Evolutionary conservation across 1,140 invertebrate genomes (phyloP), one percentile per base, ranked within the genome.

Genomic region (Orchesella cincta): DNA sequence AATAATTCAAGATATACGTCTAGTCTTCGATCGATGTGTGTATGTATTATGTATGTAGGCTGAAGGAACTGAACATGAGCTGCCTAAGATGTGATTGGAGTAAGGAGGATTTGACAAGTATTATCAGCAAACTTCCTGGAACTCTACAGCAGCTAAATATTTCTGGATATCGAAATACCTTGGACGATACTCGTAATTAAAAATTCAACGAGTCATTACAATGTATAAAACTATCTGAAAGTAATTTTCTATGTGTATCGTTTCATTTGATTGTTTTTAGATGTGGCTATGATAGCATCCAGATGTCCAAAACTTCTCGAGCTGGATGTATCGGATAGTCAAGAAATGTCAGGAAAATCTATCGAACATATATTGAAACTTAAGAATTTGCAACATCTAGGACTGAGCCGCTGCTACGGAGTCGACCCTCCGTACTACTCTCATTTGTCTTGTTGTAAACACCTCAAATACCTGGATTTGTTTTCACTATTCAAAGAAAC

Each of bases 321-420:
- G 28, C 39, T 81, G 33, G 80, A 81, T 35, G 1, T 81, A 5
- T 77, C 80, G 1, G 80, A 81, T 46, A 62, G 74, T 51, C 80
- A 76, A 77, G 78, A 79, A 5, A 3, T 81, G 3, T 71, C 70
- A 12, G 34, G 70, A 33, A 76, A 54, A 1, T n/a, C 76, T 31
- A 20, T 73, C 1, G 73, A 74, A 18, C n/a, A 52, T 18, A 8
- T 74, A 12, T 3, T 46, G n/a, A 74, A 28, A 67, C 87, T 95
- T n/a, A 83, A 85, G 20, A 87, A 90, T n/a, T 84, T 96, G 1
- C 91, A 95, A 83, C 91, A 94, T 85, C 85, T 97, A 0, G 92
- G 93, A 0, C 85, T 96, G 12, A 94, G 92, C 79, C 88, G 95
- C 34, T 96, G 94, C 85, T 96, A 96, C 83, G 88, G 89, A 75